A percentile compares a stretch with the other conserved stretches of the same genome.
Evolutionary conservation across 53 echinoderm and acorn worm genomes (phyloP).

Genomic region (Apostichopus leukothele): DNA sequence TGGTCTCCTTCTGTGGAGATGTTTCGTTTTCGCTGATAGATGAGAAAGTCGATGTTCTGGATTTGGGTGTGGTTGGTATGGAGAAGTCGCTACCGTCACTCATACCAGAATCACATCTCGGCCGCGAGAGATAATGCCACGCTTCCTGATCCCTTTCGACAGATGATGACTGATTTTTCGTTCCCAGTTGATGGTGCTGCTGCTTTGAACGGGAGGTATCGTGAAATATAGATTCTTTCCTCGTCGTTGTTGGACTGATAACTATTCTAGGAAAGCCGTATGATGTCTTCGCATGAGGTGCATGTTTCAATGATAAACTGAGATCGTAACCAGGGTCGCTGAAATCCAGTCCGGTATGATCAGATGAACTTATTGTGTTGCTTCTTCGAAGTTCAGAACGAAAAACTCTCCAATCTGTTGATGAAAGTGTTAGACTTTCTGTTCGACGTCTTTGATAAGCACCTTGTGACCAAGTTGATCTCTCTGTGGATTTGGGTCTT

Average conservation of each 20-base stretch:
- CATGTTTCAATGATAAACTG: slow-evolving; percentile 17
- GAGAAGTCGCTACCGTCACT: background rate
- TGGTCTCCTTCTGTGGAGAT: background rate
- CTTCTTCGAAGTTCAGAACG: background rate
- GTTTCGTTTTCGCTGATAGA: slow-evolving; percentile 24
- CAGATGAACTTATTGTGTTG: background rate
- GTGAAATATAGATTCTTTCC: slow-evolving; percentile 65
- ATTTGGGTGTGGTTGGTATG: slow-evolving; percentile 21
- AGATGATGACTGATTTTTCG: background rate
- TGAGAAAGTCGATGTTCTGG: slow-evolving; percentile 37
- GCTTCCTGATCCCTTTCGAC: background rate
- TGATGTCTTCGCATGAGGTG: background rate
- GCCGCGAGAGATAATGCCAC: slow-evolving; percentile 27
- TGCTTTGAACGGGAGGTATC: background rate
- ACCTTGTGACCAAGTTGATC: background rate
- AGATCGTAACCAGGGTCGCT: slow-evolving; percentile 25
- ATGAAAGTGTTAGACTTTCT: background rate
- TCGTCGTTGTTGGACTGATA: slow-evolving; percentile 49
- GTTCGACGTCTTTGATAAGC: slow-evolving; percentile 11
- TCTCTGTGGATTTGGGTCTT: slow-evolving; percentile 7
- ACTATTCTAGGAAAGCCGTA: slow-evolving; percentile 61
- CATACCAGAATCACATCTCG: slow-evolving; percentile 43
- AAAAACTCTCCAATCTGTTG: background rate
- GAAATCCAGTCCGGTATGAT: background rate
- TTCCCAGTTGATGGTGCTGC: background rate